Percentiles rank a stretch among this genome's conserved stretches.
Evolutionary conservation across 2,797 vertebrate genomes (phyloP).

Genomic region (Melanotaenia maccullochi): DNA sequence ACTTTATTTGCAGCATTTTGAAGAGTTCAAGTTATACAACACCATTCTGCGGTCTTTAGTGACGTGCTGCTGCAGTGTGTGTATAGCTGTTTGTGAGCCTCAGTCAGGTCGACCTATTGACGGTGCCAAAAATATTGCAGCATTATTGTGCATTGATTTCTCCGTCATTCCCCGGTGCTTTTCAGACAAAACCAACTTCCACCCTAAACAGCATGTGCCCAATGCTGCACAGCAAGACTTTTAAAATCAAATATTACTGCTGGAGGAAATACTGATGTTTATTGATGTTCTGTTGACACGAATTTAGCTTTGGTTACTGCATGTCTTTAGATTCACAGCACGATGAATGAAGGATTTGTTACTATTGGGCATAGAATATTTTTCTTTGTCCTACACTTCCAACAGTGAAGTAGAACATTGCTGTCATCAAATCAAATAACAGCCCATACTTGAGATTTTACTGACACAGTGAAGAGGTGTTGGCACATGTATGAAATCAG

Average conservation of each 20-base stretch:
- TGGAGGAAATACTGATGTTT: conserved; percentile 16
- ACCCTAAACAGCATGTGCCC: conserved; percentile 42
- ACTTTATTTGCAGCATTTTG: conserved; percentile 39
- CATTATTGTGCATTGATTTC: conserved; percentile 70
- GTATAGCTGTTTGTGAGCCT: conserved; percentile 26
- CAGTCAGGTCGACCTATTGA: conserved; percentile 48
- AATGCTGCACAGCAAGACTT: conserved; percentile 26
- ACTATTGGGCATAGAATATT: neutral
- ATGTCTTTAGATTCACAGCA: neutral
- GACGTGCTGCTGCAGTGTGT: conserved; percentile 21
- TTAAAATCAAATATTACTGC: conserved; percentile 37
- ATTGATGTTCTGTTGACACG: neutral
- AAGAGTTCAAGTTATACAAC: conserved; percentile 42
- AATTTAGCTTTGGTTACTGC: neutral
- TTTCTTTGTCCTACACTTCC: neutral
- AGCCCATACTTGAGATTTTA: neutral
- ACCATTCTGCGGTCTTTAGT: conserved; percentile 19
- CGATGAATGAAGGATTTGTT: neutral
- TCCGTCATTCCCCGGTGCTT: conserved; percentile 48
- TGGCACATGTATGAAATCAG: too few relatives aligned
- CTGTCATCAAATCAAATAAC: neutral
- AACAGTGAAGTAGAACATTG: neutral
- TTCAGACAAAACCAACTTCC: conserved; percentile 67
- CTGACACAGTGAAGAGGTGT: too few relatives aligned
- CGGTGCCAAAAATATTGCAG: conserved; percentile 59